These are phyloP conservation scores for Hydractinia echinata DNA, from an alignment of 30 jellyfish, hydroid and myxozoan species.

Conservation along the genomic window DNA sequence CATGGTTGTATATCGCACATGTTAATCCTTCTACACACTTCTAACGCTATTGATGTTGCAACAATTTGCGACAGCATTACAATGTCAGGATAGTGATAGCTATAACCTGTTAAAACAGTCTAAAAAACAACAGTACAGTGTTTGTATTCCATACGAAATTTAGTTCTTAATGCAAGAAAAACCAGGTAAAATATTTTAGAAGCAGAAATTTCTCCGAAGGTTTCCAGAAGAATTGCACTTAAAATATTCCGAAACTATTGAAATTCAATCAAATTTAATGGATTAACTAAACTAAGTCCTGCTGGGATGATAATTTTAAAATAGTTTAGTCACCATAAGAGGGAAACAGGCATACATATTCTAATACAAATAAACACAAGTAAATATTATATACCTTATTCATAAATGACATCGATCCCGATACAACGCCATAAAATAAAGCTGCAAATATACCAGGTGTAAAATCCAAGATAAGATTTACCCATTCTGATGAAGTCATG, in stretches of 20 bases:
- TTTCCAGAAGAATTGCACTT: no score
- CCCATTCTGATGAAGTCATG: not conserved
- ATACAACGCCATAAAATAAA: constrained; percentile 74
- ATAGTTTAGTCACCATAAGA: no score
- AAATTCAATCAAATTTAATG: no score
- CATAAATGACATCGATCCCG: constrained; percentile 95
- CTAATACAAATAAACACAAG: no score
- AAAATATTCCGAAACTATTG: no score
- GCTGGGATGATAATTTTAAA: no score
- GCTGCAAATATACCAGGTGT: constrained; percentile 98
- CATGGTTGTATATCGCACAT: constrained; percentile 83
- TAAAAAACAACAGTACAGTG: constrained; percentile 9
- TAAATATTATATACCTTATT: constrained; percentile 53
- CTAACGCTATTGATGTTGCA: constrained; percentile 64
- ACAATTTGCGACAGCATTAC: constrained; percentile 75
- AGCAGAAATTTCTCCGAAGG: no score
- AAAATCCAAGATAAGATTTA: constrained; percentile 30
- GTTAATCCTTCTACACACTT: constrained; percentile 43
- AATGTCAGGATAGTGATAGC: constrained; percentile 69
- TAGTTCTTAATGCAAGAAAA: no score
- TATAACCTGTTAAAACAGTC: constrained; percentile 70
- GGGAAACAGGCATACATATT: no score
- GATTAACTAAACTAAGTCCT: no score
- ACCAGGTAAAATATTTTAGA: no score
- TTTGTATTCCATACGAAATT: not conserved